These are phyloP conservation scores for Zygothrica quintamaculata DNA, from an alignment of 2,888 invertebrate species.

Conservation along the genomic window DNA sequence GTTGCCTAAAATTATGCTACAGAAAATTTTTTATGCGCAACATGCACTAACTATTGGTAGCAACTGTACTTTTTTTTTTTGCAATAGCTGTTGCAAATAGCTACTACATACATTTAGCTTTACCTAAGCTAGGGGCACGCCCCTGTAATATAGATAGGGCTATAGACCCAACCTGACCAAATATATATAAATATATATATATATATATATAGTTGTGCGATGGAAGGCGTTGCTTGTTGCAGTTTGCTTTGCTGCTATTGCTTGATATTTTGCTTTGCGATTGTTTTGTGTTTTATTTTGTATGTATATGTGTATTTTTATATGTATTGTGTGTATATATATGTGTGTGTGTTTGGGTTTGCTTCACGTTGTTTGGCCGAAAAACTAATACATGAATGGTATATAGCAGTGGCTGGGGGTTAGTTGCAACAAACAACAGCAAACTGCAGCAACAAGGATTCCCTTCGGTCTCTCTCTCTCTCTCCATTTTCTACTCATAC, in stretches of 20 bases:
- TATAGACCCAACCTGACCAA: constrained; percentile 30
- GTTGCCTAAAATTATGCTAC: constrained; percentile 50
- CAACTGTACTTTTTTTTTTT: constrained; percentile 54
- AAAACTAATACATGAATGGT: constrained; percentile 56
- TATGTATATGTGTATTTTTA: too few species aligned
- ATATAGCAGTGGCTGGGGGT: constrained; percentile 61
- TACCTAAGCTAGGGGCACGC: constrained; percentile 54
- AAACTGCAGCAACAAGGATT: constrained; percentile 61
- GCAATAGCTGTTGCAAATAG: constrained; percentile 40
- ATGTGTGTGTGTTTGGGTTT: constrained; percentile 36
- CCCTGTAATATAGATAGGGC: constrained; percentile 24
- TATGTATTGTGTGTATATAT: constrained; percentile 28
- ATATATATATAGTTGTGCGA: constrained; percentile 6
- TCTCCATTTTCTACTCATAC: constrained; percentile 6
- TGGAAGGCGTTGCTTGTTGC: constrained; percentile 63
- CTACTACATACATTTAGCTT: constrained; percentile 51
- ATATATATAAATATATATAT: constrained; percentile 24
- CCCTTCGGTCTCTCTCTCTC: too few species aligned
- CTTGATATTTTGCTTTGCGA: constrained; percentile 67
- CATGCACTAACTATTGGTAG: constrained; percentile 9
- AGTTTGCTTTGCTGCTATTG: constrained; percentile 71
- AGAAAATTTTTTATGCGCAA: constrained; percentile 3
- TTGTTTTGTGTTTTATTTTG: constrained; percentile 73
- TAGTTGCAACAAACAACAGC: constrained; percentile 79
- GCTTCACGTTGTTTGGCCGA: constrained; percentile 76